phyloP scores from a whole-genome alignment of 2,888 invertebrate genomes.

The Aricia artaxerxes region DNA sequence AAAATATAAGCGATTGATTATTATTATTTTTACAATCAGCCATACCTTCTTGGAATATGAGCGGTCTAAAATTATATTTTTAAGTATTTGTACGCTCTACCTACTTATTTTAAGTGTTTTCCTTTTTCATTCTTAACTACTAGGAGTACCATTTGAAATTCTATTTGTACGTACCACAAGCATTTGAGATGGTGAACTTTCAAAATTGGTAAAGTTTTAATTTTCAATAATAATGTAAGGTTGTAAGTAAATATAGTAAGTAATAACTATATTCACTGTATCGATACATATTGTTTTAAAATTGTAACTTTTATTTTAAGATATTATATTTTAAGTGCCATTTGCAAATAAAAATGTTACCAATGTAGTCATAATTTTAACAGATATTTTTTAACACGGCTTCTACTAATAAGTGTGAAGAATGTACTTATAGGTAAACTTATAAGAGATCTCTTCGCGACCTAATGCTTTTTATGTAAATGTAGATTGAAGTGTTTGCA shows the following conservation, averaged over 20 bases:
- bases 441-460: constrained; percentile 32
- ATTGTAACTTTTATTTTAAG: constrained; percentile 15
- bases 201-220: constrained; percentile 11
- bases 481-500: constrained; percentile 20
- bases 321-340: constrained; percentile 40
- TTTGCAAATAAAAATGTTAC: constrained; percentile 43
- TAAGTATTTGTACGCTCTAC: not conserved
- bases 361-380: constrained; percentile 38
- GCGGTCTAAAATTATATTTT: not conserved
- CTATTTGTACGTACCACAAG: constrained; percentile 20
- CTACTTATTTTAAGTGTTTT: not conserved
- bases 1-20: not conserved
- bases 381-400: constrained; percentile 14
- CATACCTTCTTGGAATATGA: not conserved
- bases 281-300: not conserved
- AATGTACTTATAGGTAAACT: constrained; percentile 23
- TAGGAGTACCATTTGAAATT: not conserved
- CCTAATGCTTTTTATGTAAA: constrained; percentile 27
- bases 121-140: not conserved
- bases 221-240: not conserved
- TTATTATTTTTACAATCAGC: not conserved
- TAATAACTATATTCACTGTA: not conserved
- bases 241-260: too few relatives aligned
- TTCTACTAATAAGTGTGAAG: constrained; percentile 32
- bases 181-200: constrained; percentile 1